phyloP scores from a whole-genome alignment of 2,113 vertebrate species.

The Clupea harengus region DNA sequence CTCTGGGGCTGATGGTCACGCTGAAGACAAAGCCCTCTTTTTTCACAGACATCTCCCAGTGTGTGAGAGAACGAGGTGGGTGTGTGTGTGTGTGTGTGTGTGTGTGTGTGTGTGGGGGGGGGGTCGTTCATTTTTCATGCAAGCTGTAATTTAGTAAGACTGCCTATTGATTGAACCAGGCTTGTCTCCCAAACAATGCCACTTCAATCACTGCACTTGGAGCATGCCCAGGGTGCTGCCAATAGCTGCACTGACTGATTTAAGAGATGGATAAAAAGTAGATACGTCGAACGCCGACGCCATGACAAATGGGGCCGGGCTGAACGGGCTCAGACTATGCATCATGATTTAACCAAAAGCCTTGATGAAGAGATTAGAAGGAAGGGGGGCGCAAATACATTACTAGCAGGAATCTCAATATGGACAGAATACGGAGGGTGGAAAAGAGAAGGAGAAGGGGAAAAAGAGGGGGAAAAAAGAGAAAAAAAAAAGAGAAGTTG shows the following conservation, averaged over 20 bases:
- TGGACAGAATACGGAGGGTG: conserved; percentile 54
- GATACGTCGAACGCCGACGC: conserved; percentile 80
- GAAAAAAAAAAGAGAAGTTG: conserved; percentile 14
- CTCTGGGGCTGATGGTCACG: neutral
- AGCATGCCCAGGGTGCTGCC: conserved; percentile 68
- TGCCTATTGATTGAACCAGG: conserved; percentile 75
- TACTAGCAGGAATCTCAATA: conserved; percentile 73
- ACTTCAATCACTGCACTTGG: conserved; percentile 78
- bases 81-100: neutral
- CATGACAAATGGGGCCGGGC: conserved; percentile 84
- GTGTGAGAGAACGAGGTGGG: neutral
- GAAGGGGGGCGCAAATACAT: conserved; percentile 71
- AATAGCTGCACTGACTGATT: conserved; percentile 85
- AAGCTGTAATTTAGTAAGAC: conserved; percentile 80
- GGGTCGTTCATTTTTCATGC: conserved; percentile 79
- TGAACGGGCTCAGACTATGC: conserved; percentile 80
- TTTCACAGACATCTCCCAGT: neutral
- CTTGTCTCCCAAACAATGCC: conserved; percentile 81
- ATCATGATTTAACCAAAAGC: conserved; percentile 90
- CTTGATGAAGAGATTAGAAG: conserved; percentile 76
- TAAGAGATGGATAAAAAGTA: conserved; percentile 89
- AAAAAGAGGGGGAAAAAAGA: neutral
- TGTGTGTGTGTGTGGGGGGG: conserved; percentile 48
- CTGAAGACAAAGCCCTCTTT: neutral
- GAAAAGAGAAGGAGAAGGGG: neutral